Evolutionary conservation across 1,140 invertebrate species (phyloP), one percentile per base, ranked within the genome.

Genomic region (Doryteuthis pealeii): DNA sequence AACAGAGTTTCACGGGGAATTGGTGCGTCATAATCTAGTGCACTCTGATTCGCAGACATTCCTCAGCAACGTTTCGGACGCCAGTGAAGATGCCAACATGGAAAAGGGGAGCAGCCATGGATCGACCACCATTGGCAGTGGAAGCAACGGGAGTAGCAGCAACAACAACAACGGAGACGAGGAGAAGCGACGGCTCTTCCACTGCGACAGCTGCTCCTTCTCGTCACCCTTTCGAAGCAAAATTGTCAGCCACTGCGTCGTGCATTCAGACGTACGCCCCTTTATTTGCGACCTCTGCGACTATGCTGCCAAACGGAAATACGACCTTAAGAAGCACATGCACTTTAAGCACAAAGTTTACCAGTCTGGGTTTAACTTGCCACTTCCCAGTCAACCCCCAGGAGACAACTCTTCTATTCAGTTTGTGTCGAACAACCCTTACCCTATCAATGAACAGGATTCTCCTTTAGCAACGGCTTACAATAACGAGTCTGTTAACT

Each of bases 281-380:
- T 81, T 76, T 72, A 71, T 75, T 14, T 81, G 80, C 45, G 70
- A 76, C 33, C 71, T 79, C 32, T 81, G 80, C 74, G 77, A 78
- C 43, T 81, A 81, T 70, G 80, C 78, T 10, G 80, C 80, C 31
- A 81, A 81, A 72, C 54, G 80, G 14, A 77, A 79, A 58, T 75
- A 77, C 58, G 80, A 81, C 71, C 73, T 81, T 26, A 79, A 79
- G 28, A 81, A 81, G 62, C 80, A 81, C 35, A 49, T 79, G 35
- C 75, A 79, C 65, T 76, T 78, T 0, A 76, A 77, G 32, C 79
- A 80, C 33, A 76, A 76, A 22, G 32, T 68, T 33, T 68, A 28
- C 28, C 66, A 68, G 22, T 30, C 66, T 31, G 32, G 66, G 10
- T 32, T 68, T 30, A n/a, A 62, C 22, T 18, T 68, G 18, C 66